Percentiles rank a stretch among this genome's conserved stretches.
These are phyloP conservation scores for Eristalis tenax DNA, from an alignment of 2,888 invertebrate genomes.

Conservation along the genomic window DNA sequence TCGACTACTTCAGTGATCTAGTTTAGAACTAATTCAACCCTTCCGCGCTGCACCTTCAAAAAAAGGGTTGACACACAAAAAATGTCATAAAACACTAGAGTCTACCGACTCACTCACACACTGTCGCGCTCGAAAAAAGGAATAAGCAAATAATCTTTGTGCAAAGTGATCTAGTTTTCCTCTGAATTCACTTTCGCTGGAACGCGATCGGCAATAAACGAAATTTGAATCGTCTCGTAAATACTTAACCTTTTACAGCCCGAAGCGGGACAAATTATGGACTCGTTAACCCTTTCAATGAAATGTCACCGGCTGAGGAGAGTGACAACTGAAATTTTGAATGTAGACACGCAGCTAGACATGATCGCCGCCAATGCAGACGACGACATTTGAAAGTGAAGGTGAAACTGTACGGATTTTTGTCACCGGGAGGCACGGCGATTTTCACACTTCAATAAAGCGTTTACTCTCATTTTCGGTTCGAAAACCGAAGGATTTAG, in stretches of 20 bases:
- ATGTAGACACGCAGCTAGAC: background rate
- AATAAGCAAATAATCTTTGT: background rate
- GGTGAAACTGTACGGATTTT: background rate
- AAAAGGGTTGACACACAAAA: background rate
- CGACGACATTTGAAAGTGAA: background rate
- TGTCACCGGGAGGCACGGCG: background rate
- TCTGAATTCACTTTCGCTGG: background rate
- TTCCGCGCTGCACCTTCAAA: background rate
- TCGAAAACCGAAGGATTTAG: background rate
- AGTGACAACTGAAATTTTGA: background rate
- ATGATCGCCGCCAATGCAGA: background rate
- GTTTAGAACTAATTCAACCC: background rate
- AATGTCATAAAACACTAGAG: background rate
- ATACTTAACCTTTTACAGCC: background rate
- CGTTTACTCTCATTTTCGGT: background rate
- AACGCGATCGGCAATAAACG: background rate
- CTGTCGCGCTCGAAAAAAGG: background rate
- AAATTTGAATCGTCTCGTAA: background rate
- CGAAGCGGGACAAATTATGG: background rate
- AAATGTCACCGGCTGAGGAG: background rate
- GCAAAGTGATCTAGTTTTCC: background rate
- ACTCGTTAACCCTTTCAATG: background rate
- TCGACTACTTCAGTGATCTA: background rate
- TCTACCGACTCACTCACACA: background rate
- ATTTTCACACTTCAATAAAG: background rate